Base-by-base conservation (phyloP, 2,888 invertebrate species). In the Cheilosia urbana region DNA sequence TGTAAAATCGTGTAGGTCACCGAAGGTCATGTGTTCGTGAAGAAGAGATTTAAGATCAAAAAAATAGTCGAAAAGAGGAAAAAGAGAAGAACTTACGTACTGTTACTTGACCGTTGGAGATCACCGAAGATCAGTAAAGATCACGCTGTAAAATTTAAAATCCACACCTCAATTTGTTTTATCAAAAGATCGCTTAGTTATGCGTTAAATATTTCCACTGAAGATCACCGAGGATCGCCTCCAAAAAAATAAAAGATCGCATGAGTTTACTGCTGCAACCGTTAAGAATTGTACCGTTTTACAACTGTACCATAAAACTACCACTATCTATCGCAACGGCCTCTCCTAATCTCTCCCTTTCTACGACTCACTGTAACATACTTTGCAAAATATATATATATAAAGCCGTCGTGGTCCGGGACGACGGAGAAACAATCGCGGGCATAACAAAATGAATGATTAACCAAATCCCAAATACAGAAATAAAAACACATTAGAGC, bases 391-490 rank as follows among this genome's bases (percentile, higher is more conserved):
- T 42, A 40, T 42, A 30, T 42, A 30, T 2, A 51, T 15, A 42
- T 21, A 62, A 73, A 45, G 42, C 55, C 21, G n/a, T n/a, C n/a
- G n/a, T n/a, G 24, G 21, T 17, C 45, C 27, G n/a, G n/a, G n/a
- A 24, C 21, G 45, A 63, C 72, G 40, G 24, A 27, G 42, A 53
- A 63, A 37, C 34, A 55, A 30, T 21, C 4, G 53, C 34, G 15
- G 24, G 60, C 49, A 51, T 40, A 72, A 60, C 17, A 49, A 49
- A 40, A 4, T 19, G 11, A 40, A 4, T 19, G 11, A 21, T 57
- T 37, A 37, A 13, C 13, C 21, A 40, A 37, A 34, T 34, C 13
- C 30, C 47, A 19, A 19, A 19, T 27, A 45, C 45, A n/a, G n/a
- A n/a, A 27, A 55, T 3, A 30, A 21, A 11, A 13, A 49, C 13